Conservation (phyloP, 2,797 vertebrate species). For the Sus cebifrons region DNA sequence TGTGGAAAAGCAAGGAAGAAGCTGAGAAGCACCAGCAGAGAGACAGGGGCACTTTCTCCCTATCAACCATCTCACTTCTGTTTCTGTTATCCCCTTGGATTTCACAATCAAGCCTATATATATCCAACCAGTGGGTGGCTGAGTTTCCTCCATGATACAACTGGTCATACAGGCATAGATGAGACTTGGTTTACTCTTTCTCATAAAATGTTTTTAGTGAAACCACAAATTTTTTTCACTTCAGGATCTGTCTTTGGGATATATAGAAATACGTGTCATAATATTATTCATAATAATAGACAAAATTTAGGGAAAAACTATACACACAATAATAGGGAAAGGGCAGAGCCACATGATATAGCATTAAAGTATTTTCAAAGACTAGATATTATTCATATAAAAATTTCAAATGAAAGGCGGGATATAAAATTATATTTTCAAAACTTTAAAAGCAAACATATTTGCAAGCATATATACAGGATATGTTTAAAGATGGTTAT, state of each 20-base stretch:
- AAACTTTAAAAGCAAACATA: constrained; percentile 36
- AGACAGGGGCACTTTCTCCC: not conserved
- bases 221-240: not conserved
- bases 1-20: not conserved
- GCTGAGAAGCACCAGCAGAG: not conserved
- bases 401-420: constrained; percentile 14
- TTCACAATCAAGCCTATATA: not conserved
- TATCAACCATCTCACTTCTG: not conserved
- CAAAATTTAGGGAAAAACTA: not conserved
- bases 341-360: not conserved
- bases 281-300: not conserved
- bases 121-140: not conserved
- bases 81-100: not conserved
- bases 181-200: not conserved
- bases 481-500: not conserved
- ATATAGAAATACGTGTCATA: not conserved
- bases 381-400: not conserved
- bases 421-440: constrained; percentile 13
- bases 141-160: not conserved
- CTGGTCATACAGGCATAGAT: not conserved
- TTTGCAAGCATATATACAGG: not conserved
- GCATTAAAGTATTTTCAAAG: not conserved
- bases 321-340: not conserved
- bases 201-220: not conserved
- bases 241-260: not conserved